These are phyloP conservation scores for Cylas formicarius DNA, from an alignment of 1,140 invertebrate genomes.

Conservation along the genomic window DNA sequence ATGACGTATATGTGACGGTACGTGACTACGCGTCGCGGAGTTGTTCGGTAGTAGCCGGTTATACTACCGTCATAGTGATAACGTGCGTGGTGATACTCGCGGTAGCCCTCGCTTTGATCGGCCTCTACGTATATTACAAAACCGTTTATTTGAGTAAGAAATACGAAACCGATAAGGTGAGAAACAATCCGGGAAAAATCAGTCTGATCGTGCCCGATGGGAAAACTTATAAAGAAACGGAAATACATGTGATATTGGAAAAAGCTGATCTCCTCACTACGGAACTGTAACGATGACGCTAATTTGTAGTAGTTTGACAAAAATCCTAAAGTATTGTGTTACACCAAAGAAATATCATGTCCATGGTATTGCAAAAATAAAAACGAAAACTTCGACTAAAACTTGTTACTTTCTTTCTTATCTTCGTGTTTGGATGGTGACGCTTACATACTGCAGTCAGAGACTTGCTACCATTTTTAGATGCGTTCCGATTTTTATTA, in stretches of 20 bases:
- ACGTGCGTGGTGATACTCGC: conserved; percentile 26
- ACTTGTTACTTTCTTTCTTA: no score
- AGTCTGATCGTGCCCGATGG: conserved; percentile 69
- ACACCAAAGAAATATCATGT: no score
- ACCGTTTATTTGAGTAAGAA: conserved; percentile 31
- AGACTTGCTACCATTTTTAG: no score
- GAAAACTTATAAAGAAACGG: conserved; percentile 72
- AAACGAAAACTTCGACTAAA: no score
- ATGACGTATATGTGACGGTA: conserved; percentile 26
- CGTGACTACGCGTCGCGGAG: conserved; percentile 29
- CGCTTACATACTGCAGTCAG: no score
- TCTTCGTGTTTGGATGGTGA: no score
- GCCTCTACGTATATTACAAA: conserved; percentile 28
- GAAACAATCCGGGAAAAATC: conserved; percentile 34
- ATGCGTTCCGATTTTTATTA: no score
- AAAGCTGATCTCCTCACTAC: conserved; percentile 71
- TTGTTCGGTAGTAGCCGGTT: conserved; percentile 32
- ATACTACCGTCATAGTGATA: conserved; percentile 31
- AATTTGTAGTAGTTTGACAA: no score
- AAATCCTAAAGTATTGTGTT: no score
- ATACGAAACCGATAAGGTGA: conserved; percentile 45
- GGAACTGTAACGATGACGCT: conserved; percentile 60
- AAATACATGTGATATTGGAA: conserved; percentile 76
- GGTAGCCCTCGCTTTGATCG: conserved; percentile 27
- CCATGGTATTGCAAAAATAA: no score